Percentiles rank a stretch among this genome's conserved stretches.
Evolutionary conservation across 2,888 invertebrate genomes (phyloP).

Genomic region (Orthosia gracilis): DNA sequence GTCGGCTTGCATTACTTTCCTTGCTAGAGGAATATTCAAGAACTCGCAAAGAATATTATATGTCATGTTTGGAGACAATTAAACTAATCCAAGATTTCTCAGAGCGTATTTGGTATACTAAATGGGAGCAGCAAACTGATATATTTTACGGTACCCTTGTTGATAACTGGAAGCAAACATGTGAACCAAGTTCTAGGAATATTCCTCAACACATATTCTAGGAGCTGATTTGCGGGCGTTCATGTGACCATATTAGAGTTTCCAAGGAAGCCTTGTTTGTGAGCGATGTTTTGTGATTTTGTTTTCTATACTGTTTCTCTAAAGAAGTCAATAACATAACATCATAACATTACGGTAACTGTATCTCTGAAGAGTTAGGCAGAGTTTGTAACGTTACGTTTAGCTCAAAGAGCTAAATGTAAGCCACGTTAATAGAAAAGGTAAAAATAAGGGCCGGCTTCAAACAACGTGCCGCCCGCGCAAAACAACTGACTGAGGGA

Average conservation of each 20-base stretch:
- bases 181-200: constrained; percentile 8
- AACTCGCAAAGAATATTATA: neutral
- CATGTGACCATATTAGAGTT: neutral
- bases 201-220: neutral
- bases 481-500: no score
- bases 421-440: no score
- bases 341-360: no score
- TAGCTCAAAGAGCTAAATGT: no score
- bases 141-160: neutral
- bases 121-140: neutral
- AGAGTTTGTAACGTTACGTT: no score
- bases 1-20: neutral
- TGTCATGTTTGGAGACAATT: neutral
- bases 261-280: neutral
- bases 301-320: neutral
- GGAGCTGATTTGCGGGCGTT: constrained; percentile 5
- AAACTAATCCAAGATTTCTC: neutral
- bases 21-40: neutral
- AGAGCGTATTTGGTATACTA: neutral
- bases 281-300: neutral
- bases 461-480: no score
- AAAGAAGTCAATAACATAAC: neutral
- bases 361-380: no score
- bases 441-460: no score
- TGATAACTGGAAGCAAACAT: neutral